Evolutionary conservation across 1,140 invertebrate species (phyloP), one percentile per base, ranked within the genome.

Genomic region (Bicyclus anynana): DNA sequence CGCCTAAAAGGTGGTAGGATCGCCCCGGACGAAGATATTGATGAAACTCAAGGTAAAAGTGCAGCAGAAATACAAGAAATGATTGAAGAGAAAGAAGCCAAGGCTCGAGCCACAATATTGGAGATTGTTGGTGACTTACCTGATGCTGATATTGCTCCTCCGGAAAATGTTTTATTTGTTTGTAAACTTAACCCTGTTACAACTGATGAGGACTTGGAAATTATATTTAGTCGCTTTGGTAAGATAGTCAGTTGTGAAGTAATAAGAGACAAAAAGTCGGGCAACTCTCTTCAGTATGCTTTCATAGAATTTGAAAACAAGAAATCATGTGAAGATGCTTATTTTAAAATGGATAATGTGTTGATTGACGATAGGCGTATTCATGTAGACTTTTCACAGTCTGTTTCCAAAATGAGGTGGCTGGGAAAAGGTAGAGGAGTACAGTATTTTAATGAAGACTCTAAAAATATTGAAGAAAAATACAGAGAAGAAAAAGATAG

Each of bases 311-410:
- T 99, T 91, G 96, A 95, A 59, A 94, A 98, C 62, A 93, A 95
- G 68, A 94, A 98, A 81, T 93, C 97, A 7, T 99, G 98, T 90
- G 99, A 99, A 90, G 95, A 97, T 67, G 99, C 99, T 2, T 99
- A 97, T 89, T 98, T 99, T 71, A 99, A 99, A 91, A 99, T 99
- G 99, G 98, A 99, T 76, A 99, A 99, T 90, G 98, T 99, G 0
- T 89, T 99, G 0, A 99, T 99, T 71, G 99, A 99, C 89, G 99
- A 99, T 80, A 89, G 99, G 42, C 91, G 99, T 69, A 99, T 99
- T 69, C 98, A 99, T 87, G 99, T 99, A 1, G 99, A 99, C 87
- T 99, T 99, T 89, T 99, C 97, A 68, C 99, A 99, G 79, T 99
- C 97, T 38, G 98, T 99, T 0, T 93, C 97, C 0, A 98, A 98